Percentiles rank a stretch among this genome's conserved stretches.
Evolutionary conservation across 1,140 invertebrate genomes (phyloP).

Genomic region (Caenorhabditis tropicalis): DNA sequence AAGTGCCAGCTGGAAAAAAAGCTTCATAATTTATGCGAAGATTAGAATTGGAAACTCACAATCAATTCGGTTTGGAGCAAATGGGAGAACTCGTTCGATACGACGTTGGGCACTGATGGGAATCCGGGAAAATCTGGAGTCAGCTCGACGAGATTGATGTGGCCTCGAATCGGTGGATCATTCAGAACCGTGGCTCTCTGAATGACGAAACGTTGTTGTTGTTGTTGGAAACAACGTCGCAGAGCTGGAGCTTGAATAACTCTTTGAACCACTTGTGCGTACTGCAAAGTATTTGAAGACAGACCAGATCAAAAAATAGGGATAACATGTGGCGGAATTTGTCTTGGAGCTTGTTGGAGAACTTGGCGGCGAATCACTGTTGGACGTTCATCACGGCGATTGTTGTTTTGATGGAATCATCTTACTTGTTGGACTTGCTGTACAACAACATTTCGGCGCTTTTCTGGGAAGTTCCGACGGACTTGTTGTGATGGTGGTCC

Average conservation of each 20-base stretch:
- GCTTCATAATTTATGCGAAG: too few species aligned
- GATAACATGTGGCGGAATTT: neutral
- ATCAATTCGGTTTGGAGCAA: too few species aligned
- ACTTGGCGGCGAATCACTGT: neutral
- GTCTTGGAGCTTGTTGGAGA: neutral
- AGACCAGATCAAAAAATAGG: neutral
- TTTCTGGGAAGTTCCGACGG: too few species aligned
- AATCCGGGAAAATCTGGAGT: too few species aligned
- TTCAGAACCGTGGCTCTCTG: too few species aligned
- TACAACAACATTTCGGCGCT: neutral
- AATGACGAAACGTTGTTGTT: neutral
- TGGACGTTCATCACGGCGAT: neutral
- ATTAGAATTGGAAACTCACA: too few species aligned
- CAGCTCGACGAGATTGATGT: too few species aligned
- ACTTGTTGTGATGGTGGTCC: neutral
- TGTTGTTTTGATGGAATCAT: slow-evolving; percentile 13
- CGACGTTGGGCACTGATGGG: too few species aligned
- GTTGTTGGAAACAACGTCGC: neutral
- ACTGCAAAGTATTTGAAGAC: neutral
- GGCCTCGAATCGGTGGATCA: too few species aligned
- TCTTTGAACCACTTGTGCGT: slow-evolving; percentile 23
- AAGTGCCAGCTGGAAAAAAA: too few species aligned
- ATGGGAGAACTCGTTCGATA: too few species aligned
- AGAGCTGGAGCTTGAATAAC: neutral
- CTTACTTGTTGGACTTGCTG: neutral